A percentile compares a stretch with the other conserved stretches of the same genome.
Conservation (phyloP, 2,888 invertebrate genomes). For the Zeuzera pyrina region DNA sequence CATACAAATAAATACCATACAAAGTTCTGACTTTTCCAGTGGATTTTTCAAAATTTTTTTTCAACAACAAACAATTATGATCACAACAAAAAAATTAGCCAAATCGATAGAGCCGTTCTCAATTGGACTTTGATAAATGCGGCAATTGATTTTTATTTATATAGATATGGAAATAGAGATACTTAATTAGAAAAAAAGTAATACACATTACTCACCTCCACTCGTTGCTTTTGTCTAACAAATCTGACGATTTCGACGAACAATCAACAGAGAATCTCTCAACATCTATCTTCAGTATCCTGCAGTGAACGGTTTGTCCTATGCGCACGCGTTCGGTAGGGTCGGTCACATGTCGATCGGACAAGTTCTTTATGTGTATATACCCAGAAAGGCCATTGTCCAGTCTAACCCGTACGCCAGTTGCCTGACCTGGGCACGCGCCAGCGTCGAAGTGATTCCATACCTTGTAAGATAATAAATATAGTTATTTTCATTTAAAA, state of each 20-base stretch:
- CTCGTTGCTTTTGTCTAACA: constrained; percentile 90
- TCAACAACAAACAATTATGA: no score
- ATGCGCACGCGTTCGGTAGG: constrained; percentile 93
- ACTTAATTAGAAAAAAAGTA: no score
- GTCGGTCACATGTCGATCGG: constrained; percentile 93
- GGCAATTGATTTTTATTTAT: background rate
- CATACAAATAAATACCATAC: no score
- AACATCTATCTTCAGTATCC: constrained; percentile 96
- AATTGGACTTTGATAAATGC: background rate
- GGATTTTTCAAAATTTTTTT: no score
- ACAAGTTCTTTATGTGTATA: constrained; percentile 93
- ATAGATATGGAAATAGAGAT: constrained; percentile 1
- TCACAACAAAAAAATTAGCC: no score
- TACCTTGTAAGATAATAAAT: constrained; percentile 60
- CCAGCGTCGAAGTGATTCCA: constrained; percentile 99
- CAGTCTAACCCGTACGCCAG: constrained; percentile 89
- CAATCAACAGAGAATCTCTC: constrained; percentile 95
- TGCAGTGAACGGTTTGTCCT: constrained; percentile 87
- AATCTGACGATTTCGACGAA: constrained; percentile 93
- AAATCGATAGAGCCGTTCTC: background rate
- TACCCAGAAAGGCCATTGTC: constrained; percentile 96
- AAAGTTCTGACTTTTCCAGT: no score
- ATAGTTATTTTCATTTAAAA: background rate
- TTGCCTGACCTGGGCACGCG: constrained; percentile 95
- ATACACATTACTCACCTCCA: constrained; percentile 76